These are phyloP conservation scores for Eupeodes corollae DNA, from an alignment of 1,140 invertebrate species.

Conservation along the genomic window DNA sequence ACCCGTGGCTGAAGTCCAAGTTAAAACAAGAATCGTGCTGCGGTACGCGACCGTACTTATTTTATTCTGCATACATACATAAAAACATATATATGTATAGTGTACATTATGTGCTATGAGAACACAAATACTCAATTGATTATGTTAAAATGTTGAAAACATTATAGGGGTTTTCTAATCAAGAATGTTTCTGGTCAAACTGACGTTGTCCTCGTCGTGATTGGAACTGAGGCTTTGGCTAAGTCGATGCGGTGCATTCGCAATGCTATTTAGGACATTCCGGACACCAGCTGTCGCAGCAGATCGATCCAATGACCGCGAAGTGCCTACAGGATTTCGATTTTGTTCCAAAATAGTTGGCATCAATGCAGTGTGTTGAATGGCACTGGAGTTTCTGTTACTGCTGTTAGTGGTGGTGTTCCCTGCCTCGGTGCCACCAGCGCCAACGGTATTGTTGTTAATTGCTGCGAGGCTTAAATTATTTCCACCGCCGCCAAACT, in stretches of 20 bases:
- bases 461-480: background rate
- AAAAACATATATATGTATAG: too few species aligned
- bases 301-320: slow-evolving; percentile 19
- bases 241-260: slow-evolving; percentile 10
- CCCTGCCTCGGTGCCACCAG: too few species aligned
- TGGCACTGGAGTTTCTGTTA: slow-evolving; percentile 3
- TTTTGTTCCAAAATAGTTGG: slow-evolving; percentile 32
- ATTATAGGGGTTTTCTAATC: too few species aligned
- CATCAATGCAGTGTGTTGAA: slow-evolving; percentile 22
- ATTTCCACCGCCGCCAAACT: slow-evolving; percentile 1
- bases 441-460: too few species aligned
- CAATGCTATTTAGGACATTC: slow-evolving; percentile 10
- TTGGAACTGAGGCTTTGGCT: slow-evolving; percentile 9
- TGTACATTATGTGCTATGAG: too few species aligned
- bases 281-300: slow-evolving; percentile 3
- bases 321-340: background rate
- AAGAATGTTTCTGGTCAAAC: slow-evolving; percentile 21
- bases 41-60: too few species aligned
- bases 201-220: slow-evolving; percentile 23
- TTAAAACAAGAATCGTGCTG: too few species aligned
- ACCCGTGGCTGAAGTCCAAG: too few species aligned
- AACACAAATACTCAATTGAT: too few species aligned
- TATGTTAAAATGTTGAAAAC: too few species aligned
- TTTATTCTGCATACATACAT: too few species aligned
- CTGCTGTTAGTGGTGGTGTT: background rate